These are phyloP conservation scores for Chrysotoxum bicinctum DNA, from an alignment of 2,888 invertebrate genomes.

Conservation along the genomic window DNA sequence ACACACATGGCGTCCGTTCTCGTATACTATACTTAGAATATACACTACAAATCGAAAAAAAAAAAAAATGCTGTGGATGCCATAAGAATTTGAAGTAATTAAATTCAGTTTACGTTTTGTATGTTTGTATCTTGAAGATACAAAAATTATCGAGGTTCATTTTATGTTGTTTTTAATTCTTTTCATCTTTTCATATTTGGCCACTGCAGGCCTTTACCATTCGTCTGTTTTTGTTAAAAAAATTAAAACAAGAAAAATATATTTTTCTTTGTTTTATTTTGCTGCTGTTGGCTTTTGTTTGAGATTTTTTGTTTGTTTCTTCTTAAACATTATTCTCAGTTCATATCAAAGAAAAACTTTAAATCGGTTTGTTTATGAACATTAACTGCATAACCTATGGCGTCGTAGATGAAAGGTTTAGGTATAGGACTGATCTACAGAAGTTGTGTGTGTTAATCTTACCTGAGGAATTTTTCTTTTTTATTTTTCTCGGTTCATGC, in stretches of 20 bases:
- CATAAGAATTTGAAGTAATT: conserved; percentile 56
- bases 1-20: background rate
- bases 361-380: conserved; percentile 57
- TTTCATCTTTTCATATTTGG: conserved; percentile 27
- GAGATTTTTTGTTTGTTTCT: background rate
- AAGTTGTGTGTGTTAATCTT: background rate
- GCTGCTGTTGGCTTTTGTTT: conserved; percentile 21
- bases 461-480: conserved; percentile 10
- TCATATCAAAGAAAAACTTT: conserved; percentile 53
- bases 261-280: conserved; percentile 9
- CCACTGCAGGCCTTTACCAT: conserved; percentile 5
- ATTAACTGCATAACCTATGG: conserved; percentile 45
- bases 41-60: background rate
- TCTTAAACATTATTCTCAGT: background rate
- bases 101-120: conserved; percentile 59
- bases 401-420: conserved; percentile 37
- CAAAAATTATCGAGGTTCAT: conserved; percentile 7
- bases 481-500: background rate
- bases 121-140: conserved; percentile 37
- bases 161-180: background rate
- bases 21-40: background rate
- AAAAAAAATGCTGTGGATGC: conserved; percentile 20
- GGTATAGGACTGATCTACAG: background rate
- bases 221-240: background rate
- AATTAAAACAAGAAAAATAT: background rate